Base-by-base conservation (phyloP, 2,888 invertebrate species). In the Yponomeuta sedellus region DNA sequence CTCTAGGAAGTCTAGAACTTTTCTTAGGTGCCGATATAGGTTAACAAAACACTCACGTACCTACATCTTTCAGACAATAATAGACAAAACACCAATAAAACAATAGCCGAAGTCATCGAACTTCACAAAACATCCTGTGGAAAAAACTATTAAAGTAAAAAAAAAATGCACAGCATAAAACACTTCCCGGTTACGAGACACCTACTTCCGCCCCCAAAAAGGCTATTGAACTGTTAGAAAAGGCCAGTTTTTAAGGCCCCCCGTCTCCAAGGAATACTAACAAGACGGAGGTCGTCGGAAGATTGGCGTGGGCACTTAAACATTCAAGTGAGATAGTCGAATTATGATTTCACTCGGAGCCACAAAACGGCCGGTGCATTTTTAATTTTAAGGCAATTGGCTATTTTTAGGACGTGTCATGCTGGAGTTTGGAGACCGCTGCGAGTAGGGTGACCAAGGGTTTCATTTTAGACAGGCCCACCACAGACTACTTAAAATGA, bases 61-160 rank as follows among this genome's bases (percentile, higher is more conserved):
- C 34, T 59, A n/a, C 25, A 59, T 59, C 25, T 59, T 25, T 11
- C 63, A 63, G 63, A 63, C 63, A 20, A 63, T 63, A 70, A 67
- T 69, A 34, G 68, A 66, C 68, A 68, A 73, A 62, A 80, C 74
- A 67, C 44, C 12, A 12, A 16, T 52, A 52, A 78, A 59, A 71
- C 77, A 61, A 61, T 69, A 67, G 64, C 70, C 74, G 72, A 80
- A 76, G 64, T 64, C 56, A 57, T 56, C 57, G 64, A 64, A 64
- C 64, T 28, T 28, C 10, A 70, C 74, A 73, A 77, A 77, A 83
- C 84, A 83, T 89, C 90, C 89, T 88, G 87, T 84, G 79, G 84
- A 84, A 86, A 85, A 81, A 64, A 64, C 63, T 77, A 76, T 77
- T 78, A 71, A 69, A 76, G 77, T 82, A 79, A 80, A 85, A 84